Evolutionary conservation across 2,888 invertebrate species (phyloP), one percentile per base, ranked within the genome.

Genomic region (Flexamia atlantica): DNA sequence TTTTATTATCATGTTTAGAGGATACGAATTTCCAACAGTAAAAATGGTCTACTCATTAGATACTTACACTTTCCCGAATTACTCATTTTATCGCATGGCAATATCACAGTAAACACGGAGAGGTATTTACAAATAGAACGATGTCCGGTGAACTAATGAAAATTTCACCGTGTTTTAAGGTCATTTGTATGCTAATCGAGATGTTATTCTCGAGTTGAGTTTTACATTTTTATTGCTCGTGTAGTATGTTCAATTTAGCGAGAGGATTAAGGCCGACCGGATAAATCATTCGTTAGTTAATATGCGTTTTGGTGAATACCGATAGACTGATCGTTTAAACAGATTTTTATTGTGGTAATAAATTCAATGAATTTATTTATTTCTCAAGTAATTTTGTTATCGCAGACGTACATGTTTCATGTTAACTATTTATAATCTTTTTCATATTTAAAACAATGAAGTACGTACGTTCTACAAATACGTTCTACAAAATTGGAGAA

Each of bases 151-250:
- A 4, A 28, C 28, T 64, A 64, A 64, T 64, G 64, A 64, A 64
- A 64, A 64, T 64, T 64, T 64, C 64, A 64, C 64, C 30, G 64
- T 64, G 64, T 64, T 64, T 64, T 64, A 64, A 64, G 64, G 64
- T 64, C 64, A 30, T 64, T 64, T 64, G 64, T 64, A 64, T 64
- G 64, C 64, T 64, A 64, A 64, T 64, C 28, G 64, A 64, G 64
- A 14, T 64, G 64, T 64, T 64, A 30, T 64, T 14, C 64, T 64
- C 64, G 28, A 64, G 64, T 28, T 57, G 57, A 64, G 28, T 28
- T 64, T 64, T 64, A 64, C 64, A 64, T 64, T 64, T 64, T 64
- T 64, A 64, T 64, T 64, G 64, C 64, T 25, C 12, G 28, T 64
- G 64, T 64, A 28, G 28, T 64, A 64, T 64, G 64, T 64, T 64